These are phyloP conservation scores for Camarhynchus parvulus DNA, from an alignment of 2,113 vertebrate species.

Conservation along the genomic window DNA sequence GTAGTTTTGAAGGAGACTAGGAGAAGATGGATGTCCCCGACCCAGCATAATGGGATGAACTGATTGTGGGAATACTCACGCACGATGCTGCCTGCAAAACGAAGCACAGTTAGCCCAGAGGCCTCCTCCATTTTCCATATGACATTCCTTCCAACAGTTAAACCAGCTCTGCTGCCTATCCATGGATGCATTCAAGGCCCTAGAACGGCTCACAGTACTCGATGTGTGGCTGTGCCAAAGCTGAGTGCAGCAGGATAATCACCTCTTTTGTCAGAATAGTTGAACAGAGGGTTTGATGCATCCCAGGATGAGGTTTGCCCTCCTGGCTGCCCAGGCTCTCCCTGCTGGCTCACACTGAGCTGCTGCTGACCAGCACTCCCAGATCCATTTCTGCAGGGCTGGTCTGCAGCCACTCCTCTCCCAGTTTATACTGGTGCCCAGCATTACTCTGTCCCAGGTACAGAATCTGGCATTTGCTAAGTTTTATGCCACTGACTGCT, in stretches of 20 bases:
- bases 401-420: neutral
- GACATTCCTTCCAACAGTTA: neutral
- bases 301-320: neutral
- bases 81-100: accelerated
- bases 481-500: neutral
- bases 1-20: neutral
- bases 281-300: neutral
- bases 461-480: neutral
- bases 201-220: neutral
- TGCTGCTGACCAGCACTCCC: neutral
- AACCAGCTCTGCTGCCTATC: neutral
- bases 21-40: neutral
- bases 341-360: neutral
- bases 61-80: accelerated
- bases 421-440: neutral
- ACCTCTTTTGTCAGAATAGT: neutral
- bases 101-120: neutral
- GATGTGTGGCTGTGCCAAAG: accelerated
- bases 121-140: accelerated
- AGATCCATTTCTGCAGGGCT: neutral
- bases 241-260: neutral
- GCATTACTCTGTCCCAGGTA: neutral
- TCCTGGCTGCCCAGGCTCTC: neutral
- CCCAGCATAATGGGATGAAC: accelerated
- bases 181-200: neutral